These are phyloP conservation scores for Corythoichthys intestinalis DNA, from an alignment of 2,113 vertebrate species.

Conservation along the genomic window DNA sequence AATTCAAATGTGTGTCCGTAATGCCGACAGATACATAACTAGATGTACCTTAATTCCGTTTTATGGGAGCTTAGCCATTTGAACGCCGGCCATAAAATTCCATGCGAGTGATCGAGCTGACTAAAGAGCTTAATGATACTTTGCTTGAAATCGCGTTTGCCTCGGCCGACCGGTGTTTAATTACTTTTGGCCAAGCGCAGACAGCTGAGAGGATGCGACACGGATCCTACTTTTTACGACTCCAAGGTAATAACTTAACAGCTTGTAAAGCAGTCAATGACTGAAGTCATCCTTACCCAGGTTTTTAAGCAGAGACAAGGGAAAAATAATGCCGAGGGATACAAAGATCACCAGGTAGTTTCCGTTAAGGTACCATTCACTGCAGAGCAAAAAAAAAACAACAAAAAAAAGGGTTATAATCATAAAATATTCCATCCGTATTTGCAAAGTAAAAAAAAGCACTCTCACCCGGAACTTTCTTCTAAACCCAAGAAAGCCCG, in stretches of 20 bases:
- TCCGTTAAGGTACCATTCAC: slow-evolving; percentile 94
- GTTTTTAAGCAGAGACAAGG: slow-evolving; percentile 90
- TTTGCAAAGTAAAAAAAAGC: not conserved
- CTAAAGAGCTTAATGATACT: slow-evolving; percentile 2
- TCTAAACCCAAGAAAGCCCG: slow-evolving; percentile 85
- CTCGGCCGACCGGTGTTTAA: slow-evolving; percentile 20
- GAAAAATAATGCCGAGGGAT: slow-evolving; percentile 87
- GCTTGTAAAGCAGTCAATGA: not conserved
- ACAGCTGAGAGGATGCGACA: slow-evolving; percentile 20
- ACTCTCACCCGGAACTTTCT: slow-evolving; percentile 83
- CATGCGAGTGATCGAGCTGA: slow-evolving; percentile 16
- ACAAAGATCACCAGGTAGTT: slow-evolving; percentile 94
- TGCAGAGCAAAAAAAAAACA: slow-evolving; percentile 50
- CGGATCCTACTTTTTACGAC: not conserved
- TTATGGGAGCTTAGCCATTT: not conserved
- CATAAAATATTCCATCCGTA: not conserved
- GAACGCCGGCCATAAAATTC: slow-evolving; percentile 14
- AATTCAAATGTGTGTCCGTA: not conserved
- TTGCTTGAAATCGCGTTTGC: slow-evolving; percentile 23
- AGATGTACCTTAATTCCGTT: not conserved
- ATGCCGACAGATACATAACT: not conserved
- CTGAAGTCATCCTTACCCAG: slow-evolving; percentile 76
- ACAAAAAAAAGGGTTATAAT: not conserved
- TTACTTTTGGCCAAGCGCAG: slow-evolving; percentile 6
- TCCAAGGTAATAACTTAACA: not conserved